Conservation (phyloP, 2,113 vertebrate species). For the Romanogobio albipinnatus region DNA sequence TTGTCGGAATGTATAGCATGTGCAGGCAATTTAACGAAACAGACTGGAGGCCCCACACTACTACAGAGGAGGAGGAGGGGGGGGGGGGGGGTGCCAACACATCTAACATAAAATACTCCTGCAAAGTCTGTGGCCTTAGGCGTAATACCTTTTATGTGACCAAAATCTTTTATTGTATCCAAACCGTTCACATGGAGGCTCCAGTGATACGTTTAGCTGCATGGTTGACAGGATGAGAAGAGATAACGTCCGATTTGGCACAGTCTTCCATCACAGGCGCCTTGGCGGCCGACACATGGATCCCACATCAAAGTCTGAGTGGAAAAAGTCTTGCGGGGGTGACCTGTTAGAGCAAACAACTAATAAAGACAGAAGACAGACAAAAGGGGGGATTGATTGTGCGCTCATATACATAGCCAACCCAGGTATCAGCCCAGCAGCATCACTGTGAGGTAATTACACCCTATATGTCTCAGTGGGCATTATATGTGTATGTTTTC, state of each 20-base stretch:
- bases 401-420: conserved; percentile 16
- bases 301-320: conserved; percentile 59
- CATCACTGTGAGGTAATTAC: conserved; percentile 50
- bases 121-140: conserved; percentile 63
- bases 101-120: conserved; percentile 53
- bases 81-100: conserved; percentile 28
- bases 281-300: conserved; percentile 34
- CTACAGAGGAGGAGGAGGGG: too few relatives aligned
- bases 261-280: conserved; percentile 50
- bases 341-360: conserved; percentile 58
- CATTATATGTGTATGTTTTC: conserved; percentile 70
- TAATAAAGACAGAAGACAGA: conserved; percentile 42
- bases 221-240: conserved; percentile 58
- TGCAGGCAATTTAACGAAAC: conserved; percentile 41
- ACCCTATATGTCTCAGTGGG: conserved; percentile 47
- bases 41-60: conserved; percentile 21
- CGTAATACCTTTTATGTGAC: conserved; percentile 61
- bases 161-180: conserved; percentile 68
- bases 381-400: conserved; percentile 53
- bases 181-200: conserved; percentile 69
- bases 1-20: conserved; percentile 28
- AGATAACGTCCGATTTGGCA: conserved; percentile 51
- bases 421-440: conserved; percentile 42
- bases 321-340: conserved; percentile 41
- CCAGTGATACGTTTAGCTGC: conserved; percentile 68